Percentiles rank a stretch among this genome's conserved stretches.
These are phyloP conservation scores for Phania funesta DNA, from an alignment of 2,888 invertebrate species.

Conservation along the genomic window DNA sequence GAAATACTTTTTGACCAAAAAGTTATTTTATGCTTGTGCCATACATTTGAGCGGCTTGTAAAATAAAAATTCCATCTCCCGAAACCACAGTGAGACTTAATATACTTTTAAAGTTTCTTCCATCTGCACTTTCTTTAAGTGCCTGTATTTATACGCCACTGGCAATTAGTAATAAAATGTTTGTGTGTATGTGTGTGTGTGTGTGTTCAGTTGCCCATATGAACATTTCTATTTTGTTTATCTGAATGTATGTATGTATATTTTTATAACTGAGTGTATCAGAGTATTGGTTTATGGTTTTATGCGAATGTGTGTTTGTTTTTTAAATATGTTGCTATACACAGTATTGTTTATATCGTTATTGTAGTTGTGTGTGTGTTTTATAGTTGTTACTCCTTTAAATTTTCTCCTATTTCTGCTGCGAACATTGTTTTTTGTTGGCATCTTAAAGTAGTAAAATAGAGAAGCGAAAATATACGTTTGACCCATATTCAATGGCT, in stretches of 20 bases:
- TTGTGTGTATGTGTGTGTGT: neutral
- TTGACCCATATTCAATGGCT: conserved; percentile 55
- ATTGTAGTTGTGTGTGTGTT: neutral
- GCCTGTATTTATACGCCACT: neutral
- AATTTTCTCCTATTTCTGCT: neutral
- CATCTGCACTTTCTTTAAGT: conserved; percentile 15
- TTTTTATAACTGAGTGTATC: conserved; percentile 18
- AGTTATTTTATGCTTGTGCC: too few relatives aligned
- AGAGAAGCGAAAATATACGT: conserved; percentile 4
- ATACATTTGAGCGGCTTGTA: too few relatives aligned
- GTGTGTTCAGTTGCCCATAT: neutral
- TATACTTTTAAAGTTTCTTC: conserved; percentile 3
- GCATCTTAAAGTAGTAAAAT: neutral
- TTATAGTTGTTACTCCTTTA: neutral
- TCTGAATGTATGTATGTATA: neutral
- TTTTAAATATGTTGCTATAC: conserved; percentile 40
- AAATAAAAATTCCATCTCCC: too few relatives aligned
- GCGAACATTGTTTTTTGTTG: neutral
- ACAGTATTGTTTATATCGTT: neutral
- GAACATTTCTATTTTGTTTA: neutral
- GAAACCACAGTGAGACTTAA: neutral
- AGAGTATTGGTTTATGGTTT: conserved; percentile 37
- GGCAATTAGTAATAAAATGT: neutral
- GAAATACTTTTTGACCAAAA: too few relatives aligned
- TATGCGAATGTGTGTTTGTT: conserved; percentile 56